Evolutionary conservation across 2,888 invertebrate species (phyloP).

Genomic region (Scaeva pyrastri): DNA sequence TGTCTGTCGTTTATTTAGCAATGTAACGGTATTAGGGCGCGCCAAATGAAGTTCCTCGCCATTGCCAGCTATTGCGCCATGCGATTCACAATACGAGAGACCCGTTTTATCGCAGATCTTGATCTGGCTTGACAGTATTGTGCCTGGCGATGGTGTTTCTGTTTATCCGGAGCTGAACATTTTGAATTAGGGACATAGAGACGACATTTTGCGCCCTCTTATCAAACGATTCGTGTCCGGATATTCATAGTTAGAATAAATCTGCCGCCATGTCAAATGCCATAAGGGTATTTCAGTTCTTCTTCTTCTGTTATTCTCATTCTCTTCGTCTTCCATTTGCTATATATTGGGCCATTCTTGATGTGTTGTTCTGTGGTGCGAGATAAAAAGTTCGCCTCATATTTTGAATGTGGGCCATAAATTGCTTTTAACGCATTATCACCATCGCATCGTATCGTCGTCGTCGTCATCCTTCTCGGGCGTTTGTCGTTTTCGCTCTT

Average conservation of each 20-base stretch:
- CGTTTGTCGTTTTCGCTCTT: not conserved
- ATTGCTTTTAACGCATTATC: conserved; percentile 75
- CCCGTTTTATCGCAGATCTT: conserved; percentile 55
- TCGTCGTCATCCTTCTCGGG: not conserved
- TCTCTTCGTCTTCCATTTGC: conserved; percentile 24
- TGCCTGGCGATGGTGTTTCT: conserved; percentile 20
- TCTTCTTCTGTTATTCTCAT: conserved; percentile 25
- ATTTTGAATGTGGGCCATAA: conserved; percentile 72
- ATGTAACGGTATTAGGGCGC: conserved; percentile 24
- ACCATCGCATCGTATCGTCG: conserved; percentile 51
- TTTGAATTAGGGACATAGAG: conserved; percentile 68
- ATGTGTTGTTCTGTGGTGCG: conserved; percentile 24
- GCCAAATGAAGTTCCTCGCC: conserved; percentile 24
- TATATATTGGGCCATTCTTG: not conserved
- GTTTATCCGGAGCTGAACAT: conserved; percentile 48
- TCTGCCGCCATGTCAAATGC: conserved; percentile 73
- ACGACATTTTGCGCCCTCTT: conserved; percentile 69
- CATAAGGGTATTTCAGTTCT: conserved; percentile 62
- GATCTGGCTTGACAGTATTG: conserved; percentile 47
- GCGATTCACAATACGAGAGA: not conserved
- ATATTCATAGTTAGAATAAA: conserved; percentile 71
- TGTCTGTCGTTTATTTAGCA: conserved; percentile 19
- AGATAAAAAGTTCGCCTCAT: conserved; percentile 73
- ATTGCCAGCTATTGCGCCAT: conserved; percentile 32
- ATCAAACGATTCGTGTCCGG: conserved; percentile 65